A percentile compares a stretch with the other conserved stretches of the same genome.
Conservation (phyloP, 2,797 vertebrate species). For the Malurus splendens region DNA sequence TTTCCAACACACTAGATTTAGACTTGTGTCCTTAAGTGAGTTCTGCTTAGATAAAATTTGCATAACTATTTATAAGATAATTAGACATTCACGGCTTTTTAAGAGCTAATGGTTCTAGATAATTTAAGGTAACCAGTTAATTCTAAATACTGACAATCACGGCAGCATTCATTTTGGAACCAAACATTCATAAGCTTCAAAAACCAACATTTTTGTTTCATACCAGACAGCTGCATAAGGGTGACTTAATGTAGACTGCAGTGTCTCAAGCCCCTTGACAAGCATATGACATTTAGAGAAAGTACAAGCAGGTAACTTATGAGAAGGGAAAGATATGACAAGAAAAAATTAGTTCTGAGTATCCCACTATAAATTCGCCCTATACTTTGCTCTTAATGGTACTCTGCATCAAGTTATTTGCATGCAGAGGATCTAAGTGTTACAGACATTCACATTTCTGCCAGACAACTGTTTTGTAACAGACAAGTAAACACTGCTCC, state of each 20-base stretch:
- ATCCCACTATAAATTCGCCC: neutral
- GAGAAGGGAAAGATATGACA: neutral
- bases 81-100: neutral
- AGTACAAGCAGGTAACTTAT: neutral
- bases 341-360: neutral
- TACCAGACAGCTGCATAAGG: neutral
- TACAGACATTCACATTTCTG: neutral
- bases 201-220: neutral
- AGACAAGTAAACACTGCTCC: neutral
- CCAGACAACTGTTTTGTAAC: neutral
- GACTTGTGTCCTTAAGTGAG: neutral
- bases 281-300: neutral
- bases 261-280: neutral
- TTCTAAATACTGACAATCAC: neutral
- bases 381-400: neutral
- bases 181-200: neutral
- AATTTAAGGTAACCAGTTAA: neutral
- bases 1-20: neutral
- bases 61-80: neutral
- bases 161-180: neutral
- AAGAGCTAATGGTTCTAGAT: neutral
- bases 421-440: neutral
- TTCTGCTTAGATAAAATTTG: neutral
- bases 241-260: rapidly evolving
- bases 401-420: neutral